Conservation (phyloP, 2,113 vertebrate species). For the Taxidea taxus region DNA sequence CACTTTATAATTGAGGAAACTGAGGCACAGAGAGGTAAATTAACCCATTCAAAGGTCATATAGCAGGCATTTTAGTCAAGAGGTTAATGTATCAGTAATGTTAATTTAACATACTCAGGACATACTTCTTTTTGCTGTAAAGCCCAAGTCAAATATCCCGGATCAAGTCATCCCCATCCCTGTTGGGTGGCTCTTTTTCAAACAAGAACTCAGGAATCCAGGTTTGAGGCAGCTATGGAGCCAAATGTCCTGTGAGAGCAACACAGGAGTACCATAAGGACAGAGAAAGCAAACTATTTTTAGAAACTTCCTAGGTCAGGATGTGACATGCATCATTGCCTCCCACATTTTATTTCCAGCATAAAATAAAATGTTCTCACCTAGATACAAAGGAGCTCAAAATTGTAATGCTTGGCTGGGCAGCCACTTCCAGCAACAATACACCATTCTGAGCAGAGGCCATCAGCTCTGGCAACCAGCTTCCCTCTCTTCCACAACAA, state of each 20-base stretch:
- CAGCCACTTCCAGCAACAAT: neutral
- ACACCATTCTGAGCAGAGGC: neutral
- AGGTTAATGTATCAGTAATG: neutral
- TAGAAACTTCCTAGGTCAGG: neutral
- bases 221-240: neutral
- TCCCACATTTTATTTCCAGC: neutral
- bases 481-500: neutral
- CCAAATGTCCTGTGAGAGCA: neutral
- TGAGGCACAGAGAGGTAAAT: neutral
- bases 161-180: neutral
- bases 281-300: neutral
- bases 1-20: neutral
- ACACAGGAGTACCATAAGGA: accelerated
- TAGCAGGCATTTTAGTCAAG: neutral
- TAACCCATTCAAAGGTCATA: neutral
- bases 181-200: neutral
- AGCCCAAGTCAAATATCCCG: neutral
- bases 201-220: neutral
- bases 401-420: neutral
- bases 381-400: neutral
- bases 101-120: neutral
- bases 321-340: neutral
- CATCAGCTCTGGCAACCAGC: neutral
- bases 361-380: neutral
- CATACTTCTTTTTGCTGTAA: neutral